These are phyloP conservation scores for Oreochromis grahami DNA, from an alignment of 2,797 vertebrate species.

Conservation along the genomic window DNA sequence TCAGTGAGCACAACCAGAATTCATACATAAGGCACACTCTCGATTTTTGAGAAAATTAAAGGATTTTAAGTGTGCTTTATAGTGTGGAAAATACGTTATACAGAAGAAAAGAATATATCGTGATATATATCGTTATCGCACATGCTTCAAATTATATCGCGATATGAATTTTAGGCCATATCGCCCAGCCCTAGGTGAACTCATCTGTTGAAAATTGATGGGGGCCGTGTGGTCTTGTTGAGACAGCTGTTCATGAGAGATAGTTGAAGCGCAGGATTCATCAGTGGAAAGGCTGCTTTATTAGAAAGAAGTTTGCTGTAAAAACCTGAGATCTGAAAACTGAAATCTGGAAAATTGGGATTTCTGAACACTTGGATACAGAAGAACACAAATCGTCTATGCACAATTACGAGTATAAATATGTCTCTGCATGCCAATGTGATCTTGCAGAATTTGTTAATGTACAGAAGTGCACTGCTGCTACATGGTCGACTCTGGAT, in stretches of 20 bases:
- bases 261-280: background rate
- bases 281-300: background rate
- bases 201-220: background rate
- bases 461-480: background rate
- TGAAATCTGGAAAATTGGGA: background rate
- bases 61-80: too few relatives aligned
- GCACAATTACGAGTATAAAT: background rate
- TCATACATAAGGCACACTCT: too few relatives aligned
- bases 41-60: too few relatives aligned
- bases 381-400: background rate
- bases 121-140: too few relatives aligned
- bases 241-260: background rate
- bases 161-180: too few relatives aligned
- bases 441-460: background rate
- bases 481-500: background rate
- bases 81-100: too few relatives aligned
- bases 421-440: background rate
- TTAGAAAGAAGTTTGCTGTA: background rate
- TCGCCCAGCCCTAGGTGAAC: too few relatives aligned
- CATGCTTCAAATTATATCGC: too few relatives aligned
- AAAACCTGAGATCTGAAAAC: background rate
- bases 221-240: background rate
- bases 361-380: background rate
- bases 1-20: too few relatives aligned
- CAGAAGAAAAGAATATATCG: too few relatives aligned